Evolutionary conservation across 2,797 vertebrate species (phyloP).

Genomic region (Balearica regulorum): DNA sequence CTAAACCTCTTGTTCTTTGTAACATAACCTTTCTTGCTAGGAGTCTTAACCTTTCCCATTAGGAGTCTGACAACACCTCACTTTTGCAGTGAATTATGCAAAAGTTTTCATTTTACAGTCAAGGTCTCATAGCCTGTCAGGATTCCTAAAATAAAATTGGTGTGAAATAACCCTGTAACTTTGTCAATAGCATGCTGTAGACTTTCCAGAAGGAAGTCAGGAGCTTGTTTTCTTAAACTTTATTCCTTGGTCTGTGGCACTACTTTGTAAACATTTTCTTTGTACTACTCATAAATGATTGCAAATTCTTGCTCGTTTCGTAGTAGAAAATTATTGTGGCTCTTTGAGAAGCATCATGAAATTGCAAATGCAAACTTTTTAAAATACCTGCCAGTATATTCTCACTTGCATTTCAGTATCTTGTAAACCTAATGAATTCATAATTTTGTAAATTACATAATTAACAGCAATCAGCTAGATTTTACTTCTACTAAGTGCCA

Average conservation of each 20-base stretch:
- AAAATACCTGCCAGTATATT: neutral
- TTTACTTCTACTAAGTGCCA: neutral
- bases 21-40: neutral
- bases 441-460: neutral
- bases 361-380: neutral
- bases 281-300: neutral
- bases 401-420: neutral
- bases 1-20: neutral
- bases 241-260: neutral
- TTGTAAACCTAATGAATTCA: neutral
- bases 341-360: neutral
- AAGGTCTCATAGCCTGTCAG: neutral
- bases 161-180: neutral
- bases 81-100: neutral
- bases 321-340: neutral
- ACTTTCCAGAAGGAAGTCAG: neutral
- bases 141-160: neutral
- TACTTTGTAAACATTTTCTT: neutral
- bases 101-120: neutral
- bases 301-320: neutral
- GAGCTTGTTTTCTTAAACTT: neutral
- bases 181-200: neutral
- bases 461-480: neutral
- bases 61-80: neutral
- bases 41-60: neutral